These are phyloP conservation scores for Patella caerulea DNA, from an alignment of 2,888 invertebrate species.

Conservation along the genomic window DNA sequence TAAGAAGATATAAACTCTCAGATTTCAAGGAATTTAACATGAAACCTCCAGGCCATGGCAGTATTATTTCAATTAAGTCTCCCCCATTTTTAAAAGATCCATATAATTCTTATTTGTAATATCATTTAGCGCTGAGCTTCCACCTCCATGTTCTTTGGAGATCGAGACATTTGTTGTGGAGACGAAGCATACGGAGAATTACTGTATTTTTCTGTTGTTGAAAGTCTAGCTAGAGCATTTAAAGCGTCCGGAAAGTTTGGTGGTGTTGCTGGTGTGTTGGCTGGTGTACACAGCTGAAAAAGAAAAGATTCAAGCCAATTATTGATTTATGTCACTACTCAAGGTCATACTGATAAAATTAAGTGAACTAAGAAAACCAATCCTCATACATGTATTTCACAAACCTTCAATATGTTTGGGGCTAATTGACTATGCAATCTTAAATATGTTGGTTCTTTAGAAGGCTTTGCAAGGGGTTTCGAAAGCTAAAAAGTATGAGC, in stretches of 20 bases:
- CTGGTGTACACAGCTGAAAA: constrained; percentile 87
- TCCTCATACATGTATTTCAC: too few species aligned
- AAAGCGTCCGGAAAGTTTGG: constrained; percentile 94
- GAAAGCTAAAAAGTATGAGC: too few species aligned
- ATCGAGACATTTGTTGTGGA: constrained; percentile 56
- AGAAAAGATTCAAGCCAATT: constrained; percentile 11
- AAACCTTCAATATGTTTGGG: too few species aligned
- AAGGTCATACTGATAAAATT: too few species aligned
- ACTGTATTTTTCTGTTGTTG: constrained; percentile 76
- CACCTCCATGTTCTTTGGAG: constrained; percentile 63
- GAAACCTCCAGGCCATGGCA: neutral
- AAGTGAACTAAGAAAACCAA: too few species aligned
- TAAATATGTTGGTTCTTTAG: too few species aligned
- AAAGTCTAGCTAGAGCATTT: constrained; percentile 89
- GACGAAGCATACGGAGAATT: constrained; percentile 61
- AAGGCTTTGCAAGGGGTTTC: too few species aligned
- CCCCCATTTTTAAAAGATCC: neutral
- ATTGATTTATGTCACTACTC: too few species aligned
- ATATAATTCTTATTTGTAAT: constrained; percentile 3
- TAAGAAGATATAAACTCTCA: too few species aligned
- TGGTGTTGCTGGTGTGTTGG: constrained; percentile 94
- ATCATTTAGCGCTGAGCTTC: constrained; percentile 58
- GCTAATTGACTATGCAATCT: too few species aligned
- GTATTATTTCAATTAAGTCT: constrained; percentile 81
- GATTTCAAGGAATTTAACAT: neutral